Evolutionary conservation across 2,888 invertebrate species (phyloP).

Genomic region (Hipparchia semele): DNA sequence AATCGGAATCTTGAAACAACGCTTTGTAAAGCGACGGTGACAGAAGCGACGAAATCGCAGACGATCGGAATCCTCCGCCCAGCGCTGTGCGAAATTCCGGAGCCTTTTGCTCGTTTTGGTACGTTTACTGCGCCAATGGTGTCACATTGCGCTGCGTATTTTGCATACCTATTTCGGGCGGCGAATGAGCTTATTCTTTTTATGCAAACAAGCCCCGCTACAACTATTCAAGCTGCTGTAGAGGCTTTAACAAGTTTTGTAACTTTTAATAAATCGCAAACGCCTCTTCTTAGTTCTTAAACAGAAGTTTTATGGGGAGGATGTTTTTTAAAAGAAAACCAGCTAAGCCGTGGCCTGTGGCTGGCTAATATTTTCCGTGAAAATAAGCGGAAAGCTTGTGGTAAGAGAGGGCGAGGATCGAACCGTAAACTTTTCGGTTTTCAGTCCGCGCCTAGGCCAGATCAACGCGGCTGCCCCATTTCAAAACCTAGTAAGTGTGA

Average conservation of each 20-base stretch:
- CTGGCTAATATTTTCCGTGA: too few species aligned
- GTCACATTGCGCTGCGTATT: constrained; percentile 19
- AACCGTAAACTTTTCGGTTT: too few species aligned
- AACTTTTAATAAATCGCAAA: neutral
- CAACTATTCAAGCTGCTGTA: neutral
- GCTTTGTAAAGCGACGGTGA: constrained; percentile 14
- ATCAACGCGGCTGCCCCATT: too few species aligned
- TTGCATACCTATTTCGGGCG: constrained; percentile 19
- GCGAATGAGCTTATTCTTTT: constrained; percentile 6
- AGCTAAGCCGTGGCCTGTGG: too few species aligned
- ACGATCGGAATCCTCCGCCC: constrained; percentile 17
- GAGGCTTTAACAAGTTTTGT: neutral
- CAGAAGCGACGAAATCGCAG: constrained; percentile 26
- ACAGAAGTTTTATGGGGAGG: too few species aligned
- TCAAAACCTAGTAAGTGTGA: too few species aligned
- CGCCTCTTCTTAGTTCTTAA: neutral
- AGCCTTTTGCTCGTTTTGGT: constrained; percentile 18
- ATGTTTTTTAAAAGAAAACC: too few species aligned
- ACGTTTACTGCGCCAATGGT: constrained; percentile 20
- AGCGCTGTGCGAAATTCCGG: constrained; percentile 22
- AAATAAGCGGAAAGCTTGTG: too few species aligned
- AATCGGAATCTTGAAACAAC: constrained; percentile 16
- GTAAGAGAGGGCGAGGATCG: too few species aligned
- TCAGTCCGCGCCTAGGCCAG: too few species aligned
- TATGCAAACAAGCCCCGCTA: neutral